These are phyloP conservation scores for Gymnorhina tibicen DNA, from an alignment of 2,113 vertebrate species.

Conservation along the genomic window DNA sequence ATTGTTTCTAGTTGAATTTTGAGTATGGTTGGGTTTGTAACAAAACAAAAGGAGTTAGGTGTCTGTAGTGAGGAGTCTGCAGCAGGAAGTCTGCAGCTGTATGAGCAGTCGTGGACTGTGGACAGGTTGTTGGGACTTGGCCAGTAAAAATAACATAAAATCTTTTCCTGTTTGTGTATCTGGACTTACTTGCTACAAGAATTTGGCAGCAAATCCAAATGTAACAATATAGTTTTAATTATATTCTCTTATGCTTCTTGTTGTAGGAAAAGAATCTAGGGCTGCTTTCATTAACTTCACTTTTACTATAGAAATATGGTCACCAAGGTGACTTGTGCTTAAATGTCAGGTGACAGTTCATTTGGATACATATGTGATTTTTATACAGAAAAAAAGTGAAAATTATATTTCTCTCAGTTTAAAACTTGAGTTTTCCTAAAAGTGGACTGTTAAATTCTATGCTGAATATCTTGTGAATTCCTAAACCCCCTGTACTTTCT, in stretches of 20 bases:
- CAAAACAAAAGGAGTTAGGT: neutral
- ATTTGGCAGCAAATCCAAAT: neutral
- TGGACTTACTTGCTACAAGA: neutral
- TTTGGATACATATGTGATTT: neutral
- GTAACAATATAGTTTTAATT: neutral
- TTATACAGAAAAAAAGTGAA: neutral
- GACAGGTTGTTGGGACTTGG: neutral
- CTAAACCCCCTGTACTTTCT: neutral
- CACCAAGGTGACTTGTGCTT: neutral
- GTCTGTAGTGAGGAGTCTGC: neutral
- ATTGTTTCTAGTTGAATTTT: neutral
- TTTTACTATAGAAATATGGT: neutral
- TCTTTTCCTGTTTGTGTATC: constrained; percentile 9
- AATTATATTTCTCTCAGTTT: neutral
- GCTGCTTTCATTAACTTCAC: neutral
- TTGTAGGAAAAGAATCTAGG: neutral
- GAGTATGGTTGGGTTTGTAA: neutral
- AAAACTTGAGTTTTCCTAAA: neutral
- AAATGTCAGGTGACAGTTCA: neutral
- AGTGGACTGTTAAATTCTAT: neutral
- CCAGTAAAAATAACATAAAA: neutral
- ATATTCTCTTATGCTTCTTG: neutral
- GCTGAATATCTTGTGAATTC: neutral
- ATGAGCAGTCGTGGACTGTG: neutral
- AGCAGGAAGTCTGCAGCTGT: neutral